Evolutionary conservation across 1,140 invertebrate species (phyloP).

Genomic region (Eriocheir sinensis): DNA sequence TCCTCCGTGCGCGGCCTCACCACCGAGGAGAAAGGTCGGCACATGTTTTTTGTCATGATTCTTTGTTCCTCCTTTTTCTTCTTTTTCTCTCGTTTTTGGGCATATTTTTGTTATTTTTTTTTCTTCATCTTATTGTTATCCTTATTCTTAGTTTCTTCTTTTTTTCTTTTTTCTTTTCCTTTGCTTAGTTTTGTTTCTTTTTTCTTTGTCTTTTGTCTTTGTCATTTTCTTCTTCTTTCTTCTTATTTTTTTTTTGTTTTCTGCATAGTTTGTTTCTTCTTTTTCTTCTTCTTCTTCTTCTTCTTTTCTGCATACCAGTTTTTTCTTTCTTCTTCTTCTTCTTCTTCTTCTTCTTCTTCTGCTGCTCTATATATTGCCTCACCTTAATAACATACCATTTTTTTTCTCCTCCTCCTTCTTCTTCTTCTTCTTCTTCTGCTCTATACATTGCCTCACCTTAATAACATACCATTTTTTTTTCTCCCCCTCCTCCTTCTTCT

Average conservation of each 20-base stretch:
- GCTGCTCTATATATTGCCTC: too few species aligned
- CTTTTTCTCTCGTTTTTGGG: constrained; percentile 43
- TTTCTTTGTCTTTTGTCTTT: background rate
- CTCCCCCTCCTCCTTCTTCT: too few species aligned
- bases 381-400: too few species aligned
- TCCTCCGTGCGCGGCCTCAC: constrained; percentile 95
- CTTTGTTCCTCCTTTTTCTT: background rate
- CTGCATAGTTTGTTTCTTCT: background rate
- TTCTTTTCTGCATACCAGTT: too few species aligned
- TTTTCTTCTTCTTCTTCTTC: background rate
- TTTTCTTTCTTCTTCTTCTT: too few species aligned
- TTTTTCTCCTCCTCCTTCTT: too few species aligned
- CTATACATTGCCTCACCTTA: too few species aligned
- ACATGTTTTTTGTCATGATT: background rate
- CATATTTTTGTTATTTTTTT: background rate
- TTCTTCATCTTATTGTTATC: background rate
- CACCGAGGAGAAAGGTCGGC: constrained; percentile 92
- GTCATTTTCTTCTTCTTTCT: too few species aligned
- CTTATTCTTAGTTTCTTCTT: background rate
- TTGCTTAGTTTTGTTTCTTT: background rate
- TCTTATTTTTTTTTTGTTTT: background rate
- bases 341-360: too few species aligned
- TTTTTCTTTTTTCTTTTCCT: background rate
- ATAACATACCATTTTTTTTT: too few species aligned
- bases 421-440: too few species aligned